Percentiles rank a stretch among this genome's conserved stretches.
Conservation (phyloP, 2,888 invertebrate species). For the Cerastis rubricosa region DNA sequence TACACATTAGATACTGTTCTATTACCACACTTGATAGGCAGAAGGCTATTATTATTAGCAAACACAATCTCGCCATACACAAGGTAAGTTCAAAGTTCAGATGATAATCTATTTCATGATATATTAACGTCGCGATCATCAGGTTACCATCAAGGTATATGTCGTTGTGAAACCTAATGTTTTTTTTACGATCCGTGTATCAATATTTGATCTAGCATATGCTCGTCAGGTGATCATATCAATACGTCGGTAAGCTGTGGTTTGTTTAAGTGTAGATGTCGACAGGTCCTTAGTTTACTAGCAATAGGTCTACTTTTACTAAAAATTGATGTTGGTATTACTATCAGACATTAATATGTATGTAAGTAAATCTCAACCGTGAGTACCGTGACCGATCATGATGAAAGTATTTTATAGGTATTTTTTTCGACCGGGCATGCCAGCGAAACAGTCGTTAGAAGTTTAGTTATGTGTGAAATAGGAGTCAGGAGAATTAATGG, state of each 20-base stretch:
- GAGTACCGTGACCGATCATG: not conserved
- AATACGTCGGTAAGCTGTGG: not conserved
- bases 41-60: conserved; percentile 35
- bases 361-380: not conserved
- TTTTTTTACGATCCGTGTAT: conserved; percentile 33
- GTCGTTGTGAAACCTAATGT: conserved; percentile 43
- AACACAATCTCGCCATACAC: conserved; percentile 31
- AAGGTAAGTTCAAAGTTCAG: conserved; percentile 59
- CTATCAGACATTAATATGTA: not conserved
- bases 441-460: not conserved
- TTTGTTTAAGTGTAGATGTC: not conserved
- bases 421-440: not conserved
- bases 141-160: conserved; percentile 1
- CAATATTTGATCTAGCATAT: conserved; percentile 39
- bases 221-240: not conserved
- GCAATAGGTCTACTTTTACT: not conserved
- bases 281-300: not conserved
- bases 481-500: not conserved
- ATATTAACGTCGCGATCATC: conserved; percentile 26
- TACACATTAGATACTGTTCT: not conserved
- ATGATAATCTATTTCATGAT: conserved; percentile 59
- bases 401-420: not conserved
- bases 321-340: not conserved
- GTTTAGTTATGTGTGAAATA: not conserved
- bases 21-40: conserved; percentile 16